Base-by-base conservation (phyloP, 2,888 invertebrate species). In the Tholera decimalis region DNA sequence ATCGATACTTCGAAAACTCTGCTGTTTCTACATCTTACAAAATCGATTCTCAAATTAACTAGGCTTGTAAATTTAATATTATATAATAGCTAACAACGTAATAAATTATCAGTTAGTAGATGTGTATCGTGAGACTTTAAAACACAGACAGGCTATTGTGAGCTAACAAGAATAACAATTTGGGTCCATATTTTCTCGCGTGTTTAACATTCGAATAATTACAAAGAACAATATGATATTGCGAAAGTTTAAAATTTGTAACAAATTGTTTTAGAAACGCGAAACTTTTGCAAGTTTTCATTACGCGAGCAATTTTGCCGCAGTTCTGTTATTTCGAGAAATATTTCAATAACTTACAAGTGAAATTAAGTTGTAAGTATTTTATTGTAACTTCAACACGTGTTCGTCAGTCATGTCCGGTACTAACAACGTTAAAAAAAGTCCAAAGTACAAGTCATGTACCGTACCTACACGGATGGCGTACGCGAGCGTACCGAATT, bases 161-260 rank as follows among this genome's bases (percentile, higher is more conserved):
- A 73, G 56, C 60, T 69, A 58, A 65, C 57, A 57, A 61, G 62
- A 69, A 66, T 64, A 68, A 55, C 61, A 71, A 77, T 62, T 44
- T 56, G 33, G 54, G 44, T 60, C 30, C 37, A 61, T 61, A 68
- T 68, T 70, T 69, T 70, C 57, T 76, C 62, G 79, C 76, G 61
- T 72, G 75, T 76, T 55, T 56, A 78, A 68, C 73, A 75, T 67
- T 65, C 58, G 39, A 68, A 75, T 75, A 62, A 80, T 80, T 73
- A 57, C 68, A 67, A 53, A 60, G 43, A 66, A 70, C 68, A 75
- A 76, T 75, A 73, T 61, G 69, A 43, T 61, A 74, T 76, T 76
- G 51, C 76, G 51, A 70, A 78, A 73, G 61, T 69, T 69, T 8
- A 58, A 57, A 57, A 74, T 57, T 68, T 62, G 53, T 74, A 68